These are phyloP conservation scores for Hipparchia sbordonii DNA, from an alignment of 2,888 invertebrate species.

Conservation along the genomic window DNA sequence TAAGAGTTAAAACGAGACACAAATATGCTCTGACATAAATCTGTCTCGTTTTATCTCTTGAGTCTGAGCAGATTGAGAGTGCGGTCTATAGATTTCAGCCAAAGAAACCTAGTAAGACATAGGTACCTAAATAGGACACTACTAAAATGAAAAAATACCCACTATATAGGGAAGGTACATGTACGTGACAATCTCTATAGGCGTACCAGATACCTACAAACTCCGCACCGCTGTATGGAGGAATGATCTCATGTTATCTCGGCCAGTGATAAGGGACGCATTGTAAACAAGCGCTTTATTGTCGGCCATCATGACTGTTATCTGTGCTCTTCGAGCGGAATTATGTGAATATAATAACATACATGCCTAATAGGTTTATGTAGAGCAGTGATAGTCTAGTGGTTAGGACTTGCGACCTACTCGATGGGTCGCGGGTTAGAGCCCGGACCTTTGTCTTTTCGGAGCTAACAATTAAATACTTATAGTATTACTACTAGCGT, in stretches of 20 bases:
- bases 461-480: too few relatives aligned
- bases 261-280: constrained; percentile 25
- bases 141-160: background rate
- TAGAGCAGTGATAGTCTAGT: background rate
- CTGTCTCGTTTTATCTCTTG: too few relatives aligned
- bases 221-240: constrained; percentile 28
- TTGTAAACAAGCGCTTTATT: constrained; percentile 34
- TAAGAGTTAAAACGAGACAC: too few relatives aligned
- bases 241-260: constrained; percentile 34
- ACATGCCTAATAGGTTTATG: background rate
- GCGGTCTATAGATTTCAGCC: too few relatives aligned
- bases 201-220: background rate
- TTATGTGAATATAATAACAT: constrained; percentile 7
- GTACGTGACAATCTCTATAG: background rate
- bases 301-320: constrained; percentile 25
- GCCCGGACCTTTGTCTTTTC: too few relatives aligned
- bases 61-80: too few relatives aligned
- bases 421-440: too few relatives aligned
- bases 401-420: too few relatives aligned
- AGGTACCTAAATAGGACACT: too few relatives aligned
- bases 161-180: background rate
- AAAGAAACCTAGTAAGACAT: too few relatives aligned
- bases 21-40: too few relatives aligned
- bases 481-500: too few relatives aligned
- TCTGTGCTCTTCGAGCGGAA: constrained; percentile 20